Conservation (phyloP, 2,888 invertebrate species). For the Lucinisca nassula region DNA sequence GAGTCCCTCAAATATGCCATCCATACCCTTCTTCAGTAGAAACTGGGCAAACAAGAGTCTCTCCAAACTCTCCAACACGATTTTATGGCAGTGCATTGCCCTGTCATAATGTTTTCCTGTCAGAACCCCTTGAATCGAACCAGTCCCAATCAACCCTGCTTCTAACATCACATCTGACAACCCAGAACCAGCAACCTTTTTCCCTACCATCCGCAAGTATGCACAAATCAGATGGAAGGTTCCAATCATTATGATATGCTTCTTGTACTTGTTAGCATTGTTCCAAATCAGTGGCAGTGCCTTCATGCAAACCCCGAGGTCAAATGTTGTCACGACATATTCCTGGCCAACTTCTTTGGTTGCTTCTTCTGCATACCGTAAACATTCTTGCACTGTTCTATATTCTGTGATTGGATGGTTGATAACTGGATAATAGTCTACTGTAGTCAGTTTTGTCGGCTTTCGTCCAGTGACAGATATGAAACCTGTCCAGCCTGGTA, state of each 20-base stretch:
- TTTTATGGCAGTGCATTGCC: too few species aligned
- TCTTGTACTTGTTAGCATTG: constrained; percentile 19
- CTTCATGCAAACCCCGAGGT: constrained; percentile 71
- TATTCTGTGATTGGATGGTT: too few species aligned
- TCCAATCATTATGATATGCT: constrained; percentile 28
- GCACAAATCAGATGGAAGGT: constrained; percentile 42
- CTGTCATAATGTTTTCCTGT: too few species aligned
- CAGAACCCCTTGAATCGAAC: constrained; percentile 45
- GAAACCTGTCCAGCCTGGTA: constrained; percentile 65
- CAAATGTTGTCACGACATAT: too few species aligned
- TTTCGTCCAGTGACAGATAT: constrained; percentile 54
- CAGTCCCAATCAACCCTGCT: constrained; percentile 49
- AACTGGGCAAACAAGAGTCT: neutral
- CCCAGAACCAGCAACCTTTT: constrained; percentile 38
- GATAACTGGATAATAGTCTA: constrained; percentile 72
- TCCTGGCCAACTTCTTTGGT: constrained; percentile 60
- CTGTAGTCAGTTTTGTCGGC: constrained; percentile 59
- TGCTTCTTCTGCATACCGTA: constrained; percentile 51
- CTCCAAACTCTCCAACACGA: neutral
- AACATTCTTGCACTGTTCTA: constrained; percentile 70
- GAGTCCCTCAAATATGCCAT: neutral
- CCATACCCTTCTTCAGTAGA: neutral
- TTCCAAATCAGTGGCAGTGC: constrained; percentile 65
- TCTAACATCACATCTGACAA: too few species aligned
- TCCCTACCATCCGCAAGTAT: constrained; percentile 43